Conservation (phyloP, 2,797 vertebrate genomes). For the Anguilla pacifica region DNA sequence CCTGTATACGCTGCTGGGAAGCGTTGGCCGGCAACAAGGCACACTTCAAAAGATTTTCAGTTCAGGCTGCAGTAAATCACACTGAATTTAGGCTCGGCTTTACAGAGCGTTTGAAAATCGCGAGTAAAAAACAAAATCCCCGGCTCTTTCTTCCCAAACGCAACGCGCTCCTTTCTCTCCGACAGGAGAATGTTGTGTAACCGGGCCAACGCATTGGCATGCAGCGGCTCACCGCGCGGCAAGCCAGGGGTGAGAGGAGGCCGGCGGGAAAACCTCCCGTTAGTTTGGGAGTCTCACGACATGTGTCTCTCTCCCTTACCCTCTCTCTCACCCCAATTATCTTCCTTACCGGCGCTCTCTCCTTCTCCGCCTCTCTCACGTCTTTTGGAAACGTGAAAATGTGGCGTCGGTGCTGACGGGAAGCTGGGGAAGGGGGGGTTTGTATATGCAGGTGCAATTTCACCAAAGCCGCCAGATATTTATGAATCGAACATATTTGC, state of each 20-base stretch:
- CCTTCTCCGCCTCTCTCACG: neutral
- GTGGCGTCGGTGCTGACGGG: neutral
- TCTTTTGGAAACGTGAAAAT: neutral
- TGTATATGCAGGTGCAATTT: neutral
- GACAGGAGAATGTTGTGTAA: neutral
- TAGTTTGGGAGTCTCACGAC: neutral
- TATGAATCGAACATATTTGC: neutral
- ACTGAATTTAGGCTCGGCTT: neutral
- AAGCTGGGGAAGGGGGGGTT: neutral
- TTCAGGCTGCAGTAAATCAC: neutral
- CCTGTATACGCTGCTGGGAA: neutral
- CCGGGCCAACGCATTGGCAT: neutral
- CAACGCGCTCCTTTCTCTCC: neutral
- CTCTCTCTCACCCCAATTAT: slow-evolving; percentile 1
- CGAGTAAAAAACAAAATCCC: neutral
- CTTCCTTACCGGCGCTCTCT: neutral
- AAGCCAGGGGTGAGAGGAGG: neutral
- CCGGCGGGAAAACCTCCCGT: neutral
- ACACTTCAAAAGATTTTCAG: neutral
- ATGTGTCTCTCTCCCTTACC: neutral
- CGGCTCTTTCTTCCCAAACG: neutral
- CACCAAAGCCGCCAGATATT: neutral
- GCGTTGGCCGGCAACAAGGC: neutral
- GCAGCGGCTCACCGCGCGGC: neutral
- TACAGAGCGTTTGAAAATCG: neutral